Conservation (phyloP, 2,113 vertebrate species). For the Geothlypis trichas region DNA sequence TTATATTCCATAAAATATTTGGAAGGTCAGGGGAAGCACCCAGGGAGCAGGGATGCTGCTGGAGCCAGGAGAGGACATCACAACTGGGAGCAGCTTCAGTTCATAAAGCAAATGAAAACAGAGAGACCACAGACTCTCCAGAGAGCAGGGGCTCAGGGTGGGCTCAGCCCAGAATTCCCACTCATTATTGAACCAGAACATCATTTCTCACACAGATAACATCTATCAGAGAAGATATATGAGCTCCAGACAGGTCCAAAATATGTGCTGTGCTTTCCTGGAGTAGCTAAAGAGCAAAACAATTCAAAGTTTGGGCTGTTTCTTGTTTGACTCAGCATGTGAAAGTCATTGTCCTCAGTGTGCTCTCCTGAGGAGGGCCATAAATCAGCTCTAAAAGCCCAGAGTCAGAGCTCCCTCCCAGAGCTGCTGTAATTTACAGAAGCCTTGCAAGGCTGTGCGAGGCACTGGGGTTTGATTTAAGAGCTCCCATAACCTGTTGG, state of each 20-base stretch:
- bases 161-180: background rate
- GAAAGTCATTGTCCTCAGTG: background rate
- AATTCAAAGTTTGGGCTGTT: background rate
- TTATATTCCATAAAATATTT: constrained; percentile 11
- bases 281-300: background rate
- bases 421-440: background rate
- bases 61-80: background rate
- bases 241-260: background rate
- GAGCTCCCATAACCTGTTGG: background rate
- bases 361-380: background rate
- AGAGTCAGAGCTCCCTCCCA: background rate
- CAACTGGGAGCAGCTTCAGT: background rate
- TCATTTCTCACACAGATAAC: background rate
- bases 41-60: background rate
- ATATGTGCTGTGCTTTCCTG: background rate
- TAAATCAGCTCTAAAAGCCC: constrained; percentile 14
- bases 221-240: background rate
- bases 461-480: background rate
- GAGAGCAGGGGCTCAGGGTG: background rate
- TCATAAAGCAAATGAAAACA: rapidly evolving
- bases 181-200: background rate
- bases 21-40: background rate
- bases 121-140: background rate
- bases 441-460: background rate
- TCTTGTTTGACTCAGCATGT: background rate